Base-by-base conservation (phyloP, 2,797 vertebrate genomes). In the Fistularia tabacaria region DNA sequence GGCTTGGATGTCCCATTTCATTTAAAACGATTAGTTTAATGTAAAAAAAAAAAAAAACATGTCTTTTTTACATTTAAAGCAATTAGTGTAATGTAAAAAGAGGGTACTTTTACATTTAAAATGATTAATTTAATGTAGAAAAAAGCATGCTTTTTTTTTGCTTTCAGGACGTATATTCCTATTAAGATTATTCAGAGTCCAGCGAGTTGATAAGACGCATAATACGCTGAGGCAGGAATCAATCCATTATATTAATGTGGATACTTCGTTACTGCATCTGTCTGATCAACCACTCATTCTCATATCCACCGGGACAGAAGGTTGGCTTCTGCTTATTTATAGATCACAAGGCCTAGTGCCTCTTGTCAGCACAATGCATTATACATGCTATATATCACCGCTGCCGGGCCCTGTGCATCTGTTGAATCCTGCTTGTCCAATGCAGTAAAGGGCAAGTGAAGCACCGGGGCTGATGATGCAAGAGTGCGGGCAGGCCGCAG, bases 291-390 rank as follows among this genome's bases (percentile, higher is more conserved):
- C 45, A n/a, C 25, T 57, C 58, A 1, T 67, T 13, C 39, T n/a
- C 51, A 25, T 44, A 44, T 71, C 59, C 13, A 46, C 49, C 38
- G 44, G 37, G 57, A 63, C 64, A 73, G 53, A 65, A 51, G 51
- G 57, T 71, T 62, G 41, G 39, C 14, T 55, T 41, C 3, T 37
- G 36, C 41, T 50, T 83, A 76, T 82, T 77, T 84, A 79, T 81
- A 79, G 80, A 59, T 52, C 46, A 51, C 2, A 15, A 43, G 8
- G 53, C 49, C 48, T 14, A 15, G 51, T 61, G 14, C 57, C 38
- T 66, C 51, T 47, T 57, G 59, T 40, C 11, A 49, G 58, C 43
- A 14, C 55, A 14, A 10, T 57, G 71, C 57, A 66, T 66, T 77
- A 70, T 65, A 67, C 58, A 82, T 25, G 5, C 25, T 25, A 25